Percentiles rank a stretch among this genome's conserved stretches.
These are phyloP conservation scores for Mus minutoides DNA, from an alignment of 2,797 vertebrate species.

Conservation along the genomic window DNA sequence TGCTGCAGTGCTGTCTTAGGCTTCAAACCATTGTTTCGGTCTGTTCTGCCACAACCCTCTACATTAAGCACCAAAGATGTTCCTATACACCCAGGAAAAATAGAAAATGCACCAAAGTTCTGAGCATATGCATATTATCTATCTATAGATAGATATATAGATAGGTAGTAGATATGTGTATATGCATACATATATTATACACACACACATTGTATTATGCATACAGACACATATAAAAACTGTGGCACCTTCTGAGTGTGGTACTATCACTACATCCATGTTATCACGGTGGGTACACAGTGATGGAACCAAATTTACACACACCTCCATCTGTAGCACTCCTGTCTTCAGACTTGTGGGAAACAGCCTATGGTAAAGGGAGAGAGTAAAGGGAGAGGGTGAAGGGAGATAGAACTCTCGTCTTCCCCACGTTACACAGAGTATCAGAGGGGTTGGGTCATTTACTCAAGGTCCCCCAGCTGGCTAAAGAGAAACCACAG, in stretches of 20 bases:
- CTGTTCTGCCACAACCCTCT: neutral
- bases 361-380: neutral
- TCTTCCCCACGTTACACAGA: neutral
- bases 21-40: neutral
- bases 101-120: no score
- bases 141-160: no score
- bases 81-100: neutral
- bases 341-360: neutral
- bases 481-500: slow-evolving; percentile 32
- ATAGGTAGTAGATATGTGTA: no score
- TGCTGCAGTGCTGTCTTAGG: neutral
- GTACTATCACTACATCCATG: neutral
- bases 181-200: neutral
- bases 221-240: neutral
- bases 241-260: neutral
- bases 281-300: neutral
- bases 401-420: neutral
- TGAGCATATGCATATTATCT: no score
- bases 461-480: slow-evolving; percentile 53
- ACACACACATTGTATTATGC: neutral
- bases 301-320: fast-evolving
- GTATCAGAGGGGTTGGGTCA: neutral
- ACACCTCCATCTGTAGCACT: no score
- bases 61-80: neutral
- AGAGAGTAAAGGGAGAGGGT: neutral